A percentile compares a stretch with the other conserved stretches of the same genome.
Conservation (phyloP, 2,797 vertebrate species). For the Linurgus olivaceus region DNA sequence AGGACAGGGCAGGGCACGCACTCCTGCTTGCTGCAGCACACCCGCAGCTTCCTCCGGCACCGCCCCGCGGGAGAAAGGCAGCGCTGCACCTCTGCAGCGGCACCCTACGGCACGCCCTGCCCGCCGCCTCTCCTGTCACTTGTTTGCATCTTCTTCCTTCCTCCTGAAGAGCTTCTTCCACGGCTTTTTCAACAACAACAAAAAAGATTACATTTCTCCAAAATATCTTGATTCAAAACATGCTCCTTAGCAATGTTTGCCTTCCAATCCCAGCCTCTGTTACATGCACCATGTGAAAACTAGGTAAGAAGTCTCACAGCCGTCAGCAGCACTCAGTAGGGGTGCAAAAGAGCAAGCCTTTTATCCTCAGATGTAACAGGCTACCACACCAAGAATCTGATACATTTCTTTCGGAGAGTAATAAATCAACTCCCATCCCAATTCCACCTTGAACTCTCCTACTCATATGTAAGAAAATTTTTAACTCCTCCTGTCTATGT, state of each 20-base stretch:
- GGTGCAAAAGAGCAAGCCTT: background rate
- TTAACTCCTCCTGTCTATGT: background rate
- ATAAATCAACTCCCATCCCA: background rate
- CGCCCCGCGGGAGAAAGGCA: background rate
- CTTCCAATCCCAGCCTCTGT: background rate
- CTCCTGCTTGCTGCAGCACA: background rate
- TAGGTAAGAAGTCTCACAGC: background rate
- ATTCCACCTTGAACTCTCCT: background rate
- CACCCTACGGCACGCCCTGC: fast-evolving
- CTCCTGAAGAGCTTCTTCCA: background rate
- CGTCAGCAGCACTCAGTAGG: background rate
- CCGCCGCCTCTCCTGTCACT: no score
- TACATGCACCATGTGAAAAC: background rate
- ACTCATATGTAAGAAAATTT: background rate
- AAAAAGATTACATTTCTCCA: background rate
- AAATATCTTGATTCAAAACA: background rate
- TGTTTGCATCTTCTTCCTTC: fast-evolving
- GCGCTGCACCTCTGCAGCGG: background rate
- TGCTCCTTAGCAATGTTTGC: background rate
- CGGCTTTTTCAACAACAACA: background rate
- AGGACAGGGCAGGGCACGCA: fast-evolving
- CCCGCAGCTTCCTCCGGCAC: background rate
- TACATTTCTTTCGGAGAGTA: background rate
- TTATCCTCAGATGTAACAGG: background rate
- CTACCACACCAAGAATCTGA: background rate